Evolutionary conservation across 2,797 vertebrate genomes (phyloP), one percentile per base, ranked within the genome.

Genomic region (Tapera naevia): DNA sequence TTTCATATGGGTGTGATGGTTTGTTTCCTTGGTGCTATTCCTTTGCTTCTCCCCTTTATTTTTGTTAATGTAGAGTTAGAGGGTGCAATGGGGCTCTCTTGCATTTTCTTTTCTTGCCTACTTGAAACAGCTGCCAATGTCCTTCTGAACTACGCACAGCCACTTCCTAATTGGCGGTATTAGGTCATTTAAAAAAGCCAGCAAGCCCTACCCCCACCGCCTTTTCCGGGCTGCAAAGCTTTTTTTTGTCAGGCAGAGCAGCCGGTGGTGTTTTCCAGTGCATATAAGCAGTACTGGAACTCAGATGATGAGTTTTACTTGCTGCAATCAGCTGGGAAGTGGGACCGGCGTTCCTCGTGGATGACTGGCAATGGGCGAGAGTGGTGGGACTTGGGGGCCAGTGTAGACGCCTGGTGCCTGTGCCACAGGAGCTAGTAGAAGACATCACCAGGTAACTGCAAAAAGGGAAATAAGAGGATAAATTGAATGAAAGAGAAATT

Each of bases 141-240:
- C 86, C 15, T 87, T 94, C 93, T 72, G 76, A 92, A 80, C 78
- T 48, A 73, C 4, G 43, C 66, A 80, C 58, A 89, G 89, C 61
- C 32, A 21, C 70, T 88, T 95, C 93, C 96, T 96, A 94, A 94
- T 83, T 91, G 88, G 89, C 76, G 12, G 74, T 73, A 91, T 97
- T 96, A 97, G 93, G 95, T 97, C 97, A 97, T 86, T 91, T 80
- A 35, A 72, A 95, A 32, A 46, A 69, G 23, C 35, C 60, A 54
- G 60, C 3, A 7, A 75, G 71, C 86, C 86, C 89, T 76, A 58
- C 72, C 60, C 91, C 88, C 66, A 1, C 69, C 0, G 60, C 75
- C 94, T 96, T 95, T 97, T 97, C 96, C 85, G 87, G 96, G 53
- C 87, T 19, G 28, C 22, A 11, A 56, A 90, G 76, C 24, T 50